Base-by-base conservation (phyloP, 1,140 invertebrate species). In the Agrilus planipennis region DNA sequence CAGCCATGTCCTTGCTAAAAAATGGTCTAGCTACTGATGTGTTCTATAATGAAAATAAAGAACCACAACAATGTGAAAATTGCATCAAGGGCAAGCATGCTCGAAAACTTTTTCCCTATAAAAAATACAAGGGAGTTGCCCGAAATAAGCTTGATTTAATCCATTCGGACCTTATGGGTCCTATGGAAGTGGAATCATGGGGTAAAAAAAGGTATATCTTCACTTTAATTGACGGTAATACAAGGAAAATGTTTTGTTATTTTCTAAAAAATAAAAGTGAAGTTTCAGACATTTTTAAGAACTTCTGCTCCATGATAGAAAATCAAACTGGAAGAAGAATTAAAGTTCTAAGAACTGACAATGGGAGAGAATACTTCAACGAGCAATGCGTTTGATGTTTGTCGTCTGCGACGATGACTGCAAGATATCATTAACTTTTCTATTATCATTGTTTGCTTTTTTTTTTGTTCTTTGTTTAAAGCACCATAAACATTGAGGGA, bases 1-100 rank as follows among this genome's bases (percentile, higher is more conserved):
- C 11, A 35, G 31, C 31, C n/a, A 41, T 50, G 43, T 18, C 11
- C n/a, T 32, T 44, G 21, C n/a, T 49, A 23, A 40, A 41, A 20
- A 41, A 47, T 46, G 41, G 30, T 10, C 34, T 39, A 7, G 23
- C 23, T 9, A 27, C 23, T 12, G 23, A 12, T 27, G 12, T 27
- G 7, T 7, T 9, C 23, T 27, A 27, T 27, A 9, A 7, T 7
- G n/a, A n/a, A n/a, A 27, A 27, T 12, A 12, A 7, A 27, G 7
- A 27, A 27, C 12, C 12, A 9, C 7, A 27, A 27, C 7, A 27
- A 12, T 27, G 23, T 27, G 12, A 7, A 9, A 9, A 7, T 27
- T 27, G 23, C 12, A 7, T 27, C 12, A 27, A 27, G 12, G 23
- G 23, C 7, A 27, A 27, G 12, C 7, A 9, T 7, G 7, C 7